Conservation (phyloP, 2,888 invertebrate species). For the Gnatocerus cornutus region DNA sequence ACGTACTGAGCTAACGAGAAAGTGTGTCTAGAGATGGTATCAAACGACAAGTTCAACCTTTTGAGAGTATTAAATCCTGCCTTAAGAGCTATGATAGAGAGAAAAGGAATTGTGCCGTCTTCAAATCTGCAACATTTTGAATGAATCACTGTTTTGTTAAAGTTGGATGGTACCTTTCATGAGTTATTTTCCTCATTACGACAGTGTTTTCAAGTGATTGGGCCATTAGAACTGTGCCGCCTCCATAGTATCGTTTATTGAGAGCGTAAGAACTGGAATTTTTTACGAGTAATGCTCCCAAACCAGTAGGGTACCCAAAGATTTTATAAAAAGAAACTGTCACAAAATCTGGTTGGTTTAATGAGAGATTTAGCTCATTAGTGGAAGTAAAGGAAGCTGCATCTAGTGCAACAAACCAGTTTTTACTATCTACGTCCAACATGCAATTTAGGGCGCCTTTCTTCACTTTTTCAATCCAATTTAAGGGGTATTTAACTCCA, state of each 20-base stretch:
- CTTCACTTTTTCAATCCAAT: constrained; percentile 79
- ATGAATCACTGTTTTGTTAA: neutral
- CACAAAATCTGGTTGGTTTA: constrained; percentile 89
- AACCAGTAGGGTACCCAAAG: constrained; percentile 96
- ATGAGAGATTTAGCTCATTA: constrained; percentile 82
- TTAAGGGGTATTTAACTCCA: constrained; percentile 90
- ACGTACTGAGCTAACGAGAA: constrained; percentile 84
- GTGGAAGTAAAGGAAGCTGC: constrained; percentile 89
- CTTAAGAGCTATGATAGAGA: constrained; percentile 86
- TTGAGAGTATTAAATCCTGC: constrained; percentile 88
- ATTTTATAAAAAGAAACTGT: constrained; percentile 97
- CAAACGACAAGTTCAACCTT: constrained; percentile 78
- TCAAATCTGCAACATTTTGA: constrained; percentile 81
- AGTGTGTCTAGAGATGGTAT: constrained; percentile 82
- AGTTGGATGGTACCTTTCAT: constrained; percentile 77
- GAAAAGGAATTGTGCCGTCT: constrained; percentile 93
- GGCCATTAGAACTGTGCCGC: constrained; percentile 93
- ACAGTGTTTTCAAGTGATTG: constrained; percentile 82
- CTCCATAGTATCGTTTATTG: constrained; percentile 89
- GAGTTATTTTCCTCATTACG: constrained; percentile 78
- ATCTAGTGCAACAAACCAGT: constrained; percentile 88
- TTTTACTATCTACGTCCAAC: constrained; percentile 66
- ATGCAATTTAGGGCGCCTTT: constrained; percentile 74
- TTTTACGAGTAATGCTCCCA: constrained; percentile 90
- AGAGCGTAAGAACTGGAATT: constrained; percentile 77